Base-by-base conservation (phyloP, 2,113 vertebrate genomes). In the Lophura nycthemera region DNA sequence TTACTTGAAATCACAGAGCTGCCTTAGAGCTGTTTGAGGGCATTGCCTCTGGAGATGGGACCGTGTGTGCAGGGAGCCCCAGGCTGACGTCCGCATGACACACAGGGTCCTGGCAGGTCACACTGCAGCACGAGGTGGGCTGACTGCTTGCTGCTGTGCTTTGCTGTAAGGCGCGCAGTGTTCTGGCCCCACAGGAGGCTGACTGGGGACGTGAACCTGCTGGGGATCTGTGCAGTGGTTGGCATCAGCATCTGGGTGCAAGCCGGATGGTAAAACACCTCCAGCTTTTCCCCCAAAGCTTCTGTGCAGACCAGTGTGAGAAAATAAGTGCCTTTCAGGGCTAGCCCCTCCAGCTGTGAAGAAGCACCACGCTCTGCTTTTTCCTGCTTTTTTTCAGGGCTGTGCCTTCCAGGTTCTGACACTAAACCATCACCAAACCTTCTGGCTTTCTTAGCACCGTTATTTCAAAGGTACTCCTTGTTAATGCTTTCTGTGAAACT, bases 41-140 rank as follows among this genome's bases (percentile, higher is more conserved):
- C 65, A 3, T 38, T 1, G 2, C 5, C 32, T 43, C 52, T 47
- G 59, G 10, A 32, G 8, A 4, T 13, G 65, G n/a, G 14, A 24
- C 57, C 21, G 14, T 0, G 1, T 16, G 11, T 9, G 1, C 7
- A 32, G 67, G 54, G 21, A 42, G 40, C 19, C 48, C 16, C 15
- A 2, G 54, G 21, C 30, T 32, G 56, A 32, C 25, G 8, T 34
- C 61, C 75, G 25, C 34, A 4, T 16, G 47, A 7, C 18, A 5
- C 27, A 3, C 40, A 1, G 3, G 32, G 36, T 29, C 22, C 36
- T 71, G 50, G 22, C 7, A 21, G 50, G n/a, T 30, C 65, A 34
- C 29, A 2, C 9, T 4, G 30, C 21, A 14, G 47, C 25, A 22
- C 2, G 6, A 34, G 56, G 32, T 8, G 24, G 29, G 13, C 15